Evolutionary conservation across 2,113 vertebrate genomes (phyloP).

Genomic region (Triplophysa rosa): DNA sequence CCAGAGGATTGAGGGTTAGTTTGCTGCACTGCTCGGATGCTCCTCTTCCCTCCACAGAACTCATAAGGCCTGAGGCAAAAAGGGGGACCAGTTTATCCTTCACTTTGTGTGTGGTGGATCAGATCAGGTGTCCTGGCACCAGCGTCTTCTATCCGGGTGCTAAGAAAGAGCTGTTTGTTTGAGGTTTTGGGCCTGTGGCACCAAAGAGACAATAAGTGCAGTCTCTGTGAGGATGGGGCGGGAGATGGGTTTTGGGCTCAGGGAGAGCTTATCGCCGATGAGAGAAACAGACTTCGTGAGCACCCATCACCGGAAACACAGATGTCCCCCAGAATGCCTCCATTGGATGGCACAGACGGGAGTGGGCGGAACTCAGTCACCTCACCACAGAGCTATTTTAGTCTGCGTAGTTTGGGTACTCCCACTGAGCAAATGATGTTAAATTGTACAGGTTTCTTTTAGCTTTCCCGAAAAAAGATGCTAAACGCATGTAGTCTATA

Average conservation of each 20-base stretch:
- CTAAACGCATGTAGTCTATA: too few species aligned
- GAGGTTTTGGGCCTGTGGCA: slow-evolving; percentile 40
- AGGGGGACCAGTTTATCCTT: slow-evolving; percentile 20
- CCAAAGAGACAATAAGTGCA: slow-evolving; percentile 53
- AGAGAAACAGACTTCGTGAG: slow-evolving; percentile 14
- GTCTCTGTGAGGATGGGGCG: slow-evolving; percentile 43
- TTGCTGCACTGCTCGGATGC: slow-evolving; percentile 37
- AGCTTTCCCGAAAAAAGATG: neutral
- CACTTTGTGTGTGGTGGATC: slow-evolving; percentile 39
- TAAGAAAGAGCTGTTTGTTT: slow-evolving; percentile 56
- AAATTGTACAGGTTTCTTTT: neutral
- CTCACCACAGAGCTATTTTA: slow-evolving; percentile 15
- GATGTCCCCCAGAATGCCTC: slow-evolving; percentile 8
- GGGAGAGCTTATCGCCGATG: neutral
- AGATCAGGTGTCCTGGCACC: slow-evolving; percentile 58
- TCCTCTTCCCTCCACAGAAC: slow-evolving; percentile 39
- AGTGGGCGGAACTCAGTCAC: slow-evolving; percentile 7
- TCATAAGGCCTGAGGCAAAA: slow-evolving; percentile 15
- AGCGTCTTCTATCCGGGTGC: slow-evolving; percentile 49
- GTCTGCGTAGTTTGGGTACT: neutral
- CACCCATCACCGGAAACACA: slow-evolving; percentile 31
- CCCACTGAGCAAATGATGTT: slow-evolving; percentile 2
- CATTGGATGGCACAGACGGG: neutral
- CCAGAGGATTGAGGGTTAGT: slow-evolving; percentile 35
- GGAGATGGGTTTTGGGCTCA: slow-evolving; percentile 8